Evolutionary conservation across 2,797 vertebrate species (phyloP), one percentile per base, ranked within the genome.

Genomic region (Siniperca undulata): DNA sequence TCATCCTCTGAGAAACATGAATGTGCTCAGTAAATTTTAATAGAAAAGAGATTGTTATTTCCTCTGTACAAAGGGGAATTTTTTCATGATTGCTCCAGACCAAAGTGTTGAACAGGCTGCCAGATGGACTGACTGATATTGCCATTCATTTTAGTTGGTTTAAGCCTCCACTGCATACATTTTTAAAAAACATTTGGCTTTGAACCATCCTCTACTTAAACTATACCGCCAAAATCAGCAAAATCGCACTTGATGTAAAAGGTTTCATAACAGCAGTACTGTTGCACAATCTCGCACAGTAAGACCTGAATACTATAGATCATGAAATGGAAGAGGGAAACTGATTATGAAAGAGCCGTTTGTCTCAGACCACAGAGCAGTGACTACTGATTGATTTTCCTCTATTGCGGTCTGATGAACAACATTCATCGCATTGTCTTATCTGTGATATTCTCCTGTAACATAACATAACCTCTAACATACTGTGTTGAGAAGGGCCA

Each of bases 341-440:
- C 8, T 46, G 71, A 74, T 85, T 75, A 52, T 64, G 14, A 77
- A 56, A 70, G 3, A 40, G 5, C 3, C 22, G 14, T 22, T 58
- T 60, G 24, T 44, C 58, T 67, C 46, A n/a, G 30, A 53, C 24
- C 22, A 42, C 52, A 65, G 30, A 62, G 59, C 24, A 22, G 16
- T 8, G n/a, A 16, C 38, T 52, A 30, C 30, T 3, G 30, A 30
- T 70, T 77, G 58, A 44, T 73, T 22, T 70, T 56, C 67, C 20
- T 73, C 52, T 65, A 61, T 52, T 52, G 22, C 14, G 11, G 11
- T 64, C 76, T 74, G 20, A 80, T 60, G 59, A 81, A 77, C 48
- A 62, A 56, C 61, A 17, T 70, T 89, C n/a, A 67, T 73, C 53
- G 4, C 56, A 80, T 88, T 67, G 70, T 81, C 24, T 60, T 65